phyloP scores from a whole-genome alignment of 2,797 vertebrate genomes.

The Sebastes minor region DNA sequence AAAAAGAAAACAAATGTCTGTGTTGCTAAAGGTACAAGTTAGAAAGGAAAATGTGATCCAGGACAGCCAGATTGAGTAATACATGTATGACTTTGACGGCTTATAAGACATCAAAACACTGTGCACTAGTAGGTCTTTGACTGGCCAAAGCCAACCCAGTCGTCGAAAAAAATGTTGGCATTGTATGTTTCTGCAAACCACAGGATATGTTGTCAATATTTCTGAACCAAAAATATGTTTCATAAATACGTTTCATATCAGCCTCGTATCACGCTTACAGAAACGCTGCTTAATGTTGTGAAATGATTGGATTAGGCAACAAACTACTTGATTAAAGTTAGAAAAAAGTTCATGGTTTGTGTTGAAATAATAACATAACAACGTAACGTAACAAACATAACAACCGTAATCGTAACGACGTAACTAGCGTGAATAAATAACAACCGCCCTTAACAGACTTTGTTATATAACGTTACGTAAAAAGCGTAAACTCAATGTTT shows the following conservation, averaged over 20 bases:
- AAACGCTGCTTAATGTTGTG: too few relatives aligned
- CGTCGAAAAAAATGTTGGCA: too few relatives aligned
- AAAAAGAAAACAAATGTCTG: not conserved
- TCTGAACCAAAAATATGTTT: not conserved
- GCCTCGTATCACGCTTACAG: not conserved
- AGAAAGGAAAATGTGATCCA: not conserved
- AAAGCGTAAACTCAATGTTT: not conserved
- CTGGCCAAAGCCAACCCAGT: not conserved
- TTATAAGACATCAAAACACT: not conserved
- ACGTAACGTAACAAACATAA: not conserved
- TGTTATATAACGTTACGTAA: not conserved
- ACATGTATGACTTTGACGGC: not conserved
- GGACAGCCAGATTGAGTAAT: not conserved
- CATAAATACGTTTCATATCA: not conserved
- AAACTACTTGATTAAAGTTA: too few relatives aligned
- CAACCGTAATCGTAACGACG: not conserved
- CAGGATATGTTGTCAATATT: too few relatives aligned
- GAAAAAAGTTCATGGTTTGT: not conserved
- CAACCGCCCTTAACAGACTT: rapidly evolving
- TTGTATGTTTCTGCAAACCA: too few relatives aligned
- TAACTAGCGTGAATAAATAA: too few relatives aligned
- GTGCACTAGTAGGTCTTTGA: not conserved
- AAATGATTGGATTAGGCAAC: too few relatives aligned
- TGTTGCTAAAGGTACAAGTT: not conserved
- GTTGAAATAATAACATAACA: not conserved